These are phyloP conservation scores for Pelecanoides urinatrix DNA, from an alignment of 2,113 vertebrate genomes.

Conservation along the genomic window DNA sequence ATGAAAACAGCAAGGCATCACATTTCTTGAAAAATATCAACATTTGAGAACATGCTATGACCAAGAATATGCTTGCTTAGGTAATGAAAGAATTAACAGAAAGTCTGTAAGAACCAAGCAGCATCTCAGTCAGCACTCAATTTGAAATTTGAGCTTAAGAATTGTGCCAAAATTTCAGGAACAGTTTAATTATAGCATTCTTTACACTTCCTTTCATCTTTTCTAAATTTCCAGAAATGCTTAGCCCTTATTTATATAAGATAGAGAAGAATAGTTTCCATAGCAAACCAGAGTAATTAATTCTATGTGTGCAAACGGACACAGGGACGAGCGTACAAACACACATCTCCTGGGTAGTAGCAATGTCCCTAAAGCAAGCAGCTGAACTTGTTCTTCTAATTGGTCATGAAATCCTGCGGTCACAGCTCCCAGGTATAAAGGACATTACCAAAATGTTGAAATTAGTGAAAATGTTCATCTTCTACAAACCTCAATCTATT, in stretches of 20 bases:
- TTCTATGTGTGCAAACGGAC: not conserved
- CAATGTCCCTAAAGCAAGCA: slow-evolving; percentile 5
- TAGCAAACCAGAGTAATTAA: slow-evolving; percentile 54
- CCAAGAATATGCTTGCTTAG: not conserved
- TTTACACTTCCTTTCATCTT: slow-evolving; percentile 5
- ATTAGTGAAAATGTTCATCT: not conserved
- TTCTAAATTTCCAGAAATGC: not conserved
- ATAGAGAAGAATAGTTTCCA: slow-evolving; percentile 42
- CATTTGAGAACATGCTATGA: not conserved
- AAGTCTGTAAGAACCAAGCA: not conserved
- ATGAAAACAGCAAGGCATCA: not conserved
- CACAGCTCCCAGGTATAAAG: not conserved
- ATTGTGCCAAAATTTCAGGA: not conserved
- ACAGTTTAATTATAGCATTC: slow-evolving; percentile 23
- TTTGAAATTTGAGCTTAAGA: not conserved
- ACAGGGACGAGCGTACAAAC: not conserved
- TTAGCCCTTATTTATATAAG: not conserved
- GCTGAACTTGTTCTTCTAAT: slow-evolving; percentile 32
- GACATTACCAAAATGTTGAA: not conserved
- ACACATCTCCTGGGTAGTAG: not conserved
- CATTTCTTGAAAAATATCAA: not conserved
- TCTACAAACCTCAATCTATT: not conserved
- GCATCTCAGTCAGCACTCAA: not conserved
- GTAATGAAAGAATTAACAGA: not conserved
- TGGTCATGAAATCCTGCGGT: slow-evolving; percentile 1